Percentiles rank a stretch among this genome's conserved stretches.
Conservation (phyloP, 2,888 invertebrate species). For the Meteorus colon region DNA sequence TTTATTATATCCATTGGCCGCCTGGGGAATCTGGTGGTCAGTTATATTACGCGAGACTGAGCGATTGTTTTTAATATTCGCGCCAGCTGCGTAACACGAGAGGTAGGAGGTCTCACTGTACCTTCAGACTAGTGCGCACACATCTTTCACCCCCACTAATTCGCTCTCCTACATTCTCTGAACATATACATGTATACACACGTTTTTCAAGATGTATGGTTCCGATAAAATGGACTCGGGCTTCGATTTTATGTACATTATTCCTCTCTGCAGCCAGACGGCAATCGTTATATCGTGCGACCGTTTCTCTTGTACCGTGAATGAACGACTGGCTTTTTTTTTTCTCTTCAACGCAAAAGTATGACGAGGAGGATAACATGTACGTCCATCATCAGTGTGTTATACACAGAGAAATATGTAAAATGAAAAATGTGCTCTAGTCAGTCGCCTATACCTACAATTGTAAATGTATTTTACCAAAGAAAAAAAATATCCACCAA, state of each 20-base stretch:
- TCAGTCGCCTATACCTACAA: neutral
- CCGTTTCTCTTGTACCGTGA: conserved; percentile 26
- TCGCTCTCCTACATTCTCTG: conserved; percentile 31
- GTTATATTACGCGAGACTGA: conserved; percentile 65
- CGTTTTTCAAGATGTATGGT: conserved; percentile 55
- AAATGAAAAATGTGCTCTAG: neutral
- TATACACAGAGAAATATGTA: neutral
- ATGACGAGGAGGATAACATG: conserved; percentile 9
- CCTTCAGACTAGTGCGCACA: conserved; percentile 1
- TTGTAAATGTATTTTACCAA: neutral
- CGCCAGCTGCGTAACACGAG: conserved; percentile 61
- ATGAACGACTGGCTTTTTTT: conserved; percentile 1
- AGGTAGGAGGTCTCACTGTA: conserved; percentile 9
- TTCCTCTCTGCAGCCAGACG: conserved; percentile 41
- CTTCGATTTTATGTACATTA: conserved; percentile 52
- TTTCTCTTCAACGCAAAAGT: neutral
- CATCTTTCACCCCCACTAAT: conserved; percentile 42
- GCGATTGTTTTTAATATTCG: conserved; percentile 70
- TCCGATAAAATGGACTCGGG: conserved; percentile 60
- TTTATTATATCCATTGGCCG: conserved; percentile 54
- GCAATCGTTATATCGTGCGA: conserved; percentile 43
- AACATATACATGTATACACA: conserved; percentile 1
- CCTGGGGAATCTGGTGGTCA: conserved; percentile 60
- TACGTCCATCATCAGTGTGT: conserved; percentile 6
- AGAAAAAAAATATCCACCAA: neutral